These are phyloP conservation scores for Macrosteles quadrilineatus DNA, from an alignment of 1,140 invertebrate genomes.

Conservation along the genomic window DNA sequence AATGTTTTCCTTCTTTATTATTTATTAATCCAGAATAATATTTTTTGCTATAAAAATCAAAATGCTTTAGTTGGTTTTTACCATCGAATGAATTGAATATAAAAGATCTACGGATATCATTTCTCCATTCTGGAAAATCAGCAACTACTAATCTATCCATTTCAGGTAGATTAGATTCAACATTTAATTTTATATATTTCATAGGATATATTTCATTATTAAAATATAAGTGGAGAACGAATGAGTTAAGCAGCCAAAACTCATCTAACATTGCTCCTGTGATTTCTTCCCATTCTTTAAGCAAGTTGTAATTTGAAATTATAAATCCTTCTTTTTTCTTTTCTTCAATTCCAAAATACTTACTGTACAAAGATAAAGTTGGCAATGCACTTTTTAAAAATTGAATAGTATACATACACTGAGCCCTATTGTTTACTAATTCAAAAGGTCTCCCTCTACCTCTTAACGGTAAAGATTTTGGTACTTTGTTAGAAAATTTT, in stretches of 20 bases:
- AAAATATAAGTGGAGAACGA: too few species aligned
- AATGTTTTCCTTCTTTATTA: too few species aligned
- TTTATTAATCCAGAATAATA: too few species aligned
- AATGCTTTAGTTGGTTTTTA: too few species aligned
- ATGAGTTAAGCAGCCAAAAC: not conserved
- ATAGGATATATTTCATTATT: too few species aligned
- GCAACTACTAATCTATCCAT: too few species aligned
- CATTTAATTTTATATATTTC: too few species aligned
- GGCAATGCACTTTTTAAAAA: not conserved
- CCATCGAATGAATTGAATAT: too few species aligned
- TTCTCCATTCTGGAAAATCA: too few species aligned
- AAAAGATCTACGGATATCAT: too few species aligned
- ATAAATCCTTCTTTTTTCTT: not conserved
- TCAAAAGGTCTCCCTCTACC: not conserved
- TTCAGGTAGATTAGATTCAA: too few species aligned
- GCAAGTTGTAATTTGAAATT: not conserved
- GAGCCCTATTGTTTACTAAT: slow-evolving; percentile 1
- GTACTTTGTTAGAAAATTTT: slow-evolving; percentile 1
- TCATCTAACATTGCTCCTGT: not conserved
- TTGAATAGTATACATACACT: not conserved
- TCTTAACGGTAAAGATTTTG: not conserved
- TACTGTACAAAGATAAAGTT: not conserved
- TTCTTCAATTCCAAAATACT: not conserved
- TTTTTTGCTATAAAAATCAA: too few species aligned
- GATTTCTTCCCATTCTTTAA: not conserved